Evolutionary conservation across 2,888 invertebrate genomes (phyloP).

Genomic region (Mesorhabditis spiculigera): DNA sequence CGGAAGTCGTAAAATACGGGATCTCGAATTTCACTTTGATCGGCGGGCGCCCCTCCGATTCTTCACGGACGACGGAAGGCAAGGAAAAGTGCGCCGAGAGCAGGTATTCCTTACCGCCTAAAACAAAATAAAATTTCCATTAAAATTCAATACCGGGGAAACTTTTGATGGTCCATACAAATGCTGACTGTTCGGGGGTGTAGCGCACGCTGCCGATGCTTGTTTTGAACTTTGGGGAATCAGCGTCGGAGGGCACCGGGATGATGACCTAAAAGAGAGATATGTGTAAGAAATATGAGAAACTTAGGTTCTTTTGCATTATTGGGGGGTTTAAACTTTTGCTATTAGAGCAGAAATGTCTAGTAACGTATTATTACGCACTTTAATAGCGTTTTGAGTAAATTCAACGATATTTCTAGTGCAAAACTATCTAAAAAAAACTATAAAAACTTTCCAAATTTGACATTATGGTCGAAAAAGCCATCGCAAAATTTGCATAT

Average conservation of each 20-base stretch:
- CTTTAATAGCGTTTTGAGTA: no score
- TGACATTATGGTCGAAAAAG: no score
- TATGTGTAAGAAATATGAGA: background rate
- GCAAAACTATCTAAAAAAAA: no score
- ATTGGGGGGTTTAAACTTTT: background rate
- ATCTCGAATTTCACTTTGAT: constrained; percentile 99
- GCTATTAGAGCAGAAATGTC: no score
- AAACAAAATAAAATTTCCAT: constrained; percentile 8
- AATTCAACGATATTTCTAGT: no score
- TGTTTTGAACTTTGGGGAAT: constrained; percentile 82
- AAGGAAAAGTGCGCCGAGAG: constrained; percentile 97
- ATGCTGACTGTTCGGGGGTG: constrained; percentile 90
- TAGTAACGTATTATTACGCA: no score
- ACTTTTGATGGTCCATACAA: constrained; percentile 73
- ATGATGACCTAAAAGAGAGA: constrained; percentile 72
- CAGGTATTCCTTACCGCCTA: constrained; percentile 91
- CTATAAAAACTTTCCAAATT: no score
- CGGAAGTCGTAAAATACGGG: constrained; percentile 96
- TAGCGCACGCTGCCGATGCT: constrained; percentile 83
- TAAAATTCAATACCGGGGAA: constrained; percentile 44
- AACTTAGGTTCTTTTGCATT: background rate
- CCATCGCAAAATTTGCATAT: no score
- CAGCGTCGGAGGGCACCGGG: constrained; percentile 92
- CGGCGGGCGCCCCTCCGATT: constrained; percentile 90
- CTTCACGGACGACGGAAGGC: constrained; percentile 90